Evolutionary conservation across 2,797 vertebrate genomes (phyloP), one percentile per base, ranked within the genome.

Genomic region (Bothrops alternatus): DNA sequence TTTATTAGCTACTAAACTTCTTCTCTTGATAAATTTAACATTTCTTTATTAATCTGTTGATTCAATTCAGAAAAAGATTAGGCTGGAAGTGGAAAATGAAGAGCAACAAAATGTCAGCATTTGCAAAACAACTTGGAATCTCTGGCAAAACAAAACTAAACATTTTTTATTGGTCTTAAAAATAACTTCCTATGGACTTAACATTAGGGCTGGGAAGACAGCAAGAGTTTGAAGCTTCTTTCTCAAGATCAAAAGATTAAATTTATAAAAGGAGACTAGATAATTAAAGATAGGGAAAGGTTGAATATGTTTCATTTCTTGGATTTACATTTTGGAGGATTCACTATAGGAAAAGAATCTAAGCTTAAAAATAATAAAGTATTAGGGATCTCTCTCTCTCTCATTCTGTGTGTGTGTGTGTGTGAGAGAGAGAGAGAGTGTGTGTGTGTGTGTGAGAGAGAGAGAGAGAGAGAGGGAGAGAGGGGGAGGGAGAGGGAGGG

Each of bases 41-140:
- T 13, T 11, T n/a, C n/a, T 42, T 92, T 92, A 90, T 78, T 37
- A 47, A 53, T 18, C 13, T 90, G 90, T 90, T 86, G 88, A 90
- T 92, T 92, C 10, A 37, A 53, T 47, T 86, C 50, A 47, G 18
- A 69, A 37, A 86, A 86, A 42, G 65, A 90, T 63, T 57, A 86
- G 78, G 12, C 50, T 32, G 32, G 65, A 6, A 69, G 65, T 32
- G 2, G 65, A 69, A 69, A 32, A 32, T 5, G 14, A 6, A 42
- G 10, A 86, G 85, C 90, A 63, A 65, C 50, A 73, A 12, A 85
- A 92, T 14, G 26, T 20, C 42, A 60, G 13, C 58, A 65, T 82
- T 69, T 23, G 28, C 78, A 65, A 53, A 63, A 53, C 56, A 47
- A 89, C 32, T 92, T 20, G 23, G 56, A 89, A 85, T 55, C 69